A percentile compares a stretch with the other conserved stretches of the same genome.
Conservation (phyloP, 2,888 invertebrate genomes). For the Neoitamus cyanurus region DNA sequence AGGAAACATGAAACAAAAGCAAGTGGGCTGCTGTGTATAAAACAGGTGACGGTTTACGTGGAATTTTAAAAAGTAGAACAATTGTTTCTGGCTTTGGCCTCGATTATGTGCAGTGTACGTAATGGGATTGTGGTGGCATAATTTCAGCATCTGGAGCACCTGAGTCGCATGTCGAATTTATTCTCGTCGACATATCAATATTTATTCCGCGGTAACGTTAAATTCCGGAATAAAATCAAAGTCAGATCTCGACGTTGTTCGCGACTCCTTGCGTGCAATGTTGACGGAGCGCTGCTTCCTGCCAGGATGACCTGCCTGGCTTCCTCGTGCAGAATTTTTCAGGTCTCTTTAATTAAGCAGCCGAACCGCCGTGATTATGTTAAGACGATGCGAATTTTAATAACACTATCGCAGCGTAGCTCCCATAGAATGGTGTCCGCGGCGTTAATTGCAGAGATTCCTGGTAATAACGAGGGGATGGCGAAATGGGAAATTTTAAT, state of each 20-base stretch:
- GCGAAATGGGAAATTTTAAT: slow-evolving; percentile 17
- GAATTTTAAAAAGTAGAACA: background rate
- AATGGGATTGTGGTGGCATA: background rate
- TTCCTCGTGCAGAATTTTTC: background rate
- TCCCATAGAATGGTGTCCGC: background rate
- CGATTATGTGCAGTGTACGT: background rate
- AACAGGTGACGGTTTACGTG: background rate
- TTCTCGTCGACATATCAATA: background rate
- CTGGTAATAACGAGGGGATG: background rate
- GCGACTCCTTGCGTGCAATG: background rate
- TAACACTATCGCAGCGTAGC: background rate
- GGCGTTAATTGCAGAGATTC: slow-evolving; percentile 11
- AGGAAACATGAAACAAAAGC: background rate
- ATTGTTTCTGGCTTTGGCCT: background rate
- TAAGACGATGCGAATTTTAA: background rate
- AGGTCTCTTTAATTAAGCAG: background rate
- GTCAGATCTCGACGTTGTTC: background rate
- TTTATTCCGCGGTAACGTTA: background rate
- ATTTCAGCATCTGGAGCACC: background rate
- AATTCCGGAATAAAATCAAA: background rate
- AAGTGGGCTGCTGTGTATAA: background rate
- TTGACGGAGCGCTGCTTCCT: background rate
- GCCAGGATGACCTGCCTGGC: background rate
- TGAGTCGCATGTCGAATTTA: background rate
- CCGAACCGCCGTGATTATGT: background rate